phyloP scores from a whole-genome alignment of 2,113 vertebrate species.

The Aegypius monachus region DNA sequence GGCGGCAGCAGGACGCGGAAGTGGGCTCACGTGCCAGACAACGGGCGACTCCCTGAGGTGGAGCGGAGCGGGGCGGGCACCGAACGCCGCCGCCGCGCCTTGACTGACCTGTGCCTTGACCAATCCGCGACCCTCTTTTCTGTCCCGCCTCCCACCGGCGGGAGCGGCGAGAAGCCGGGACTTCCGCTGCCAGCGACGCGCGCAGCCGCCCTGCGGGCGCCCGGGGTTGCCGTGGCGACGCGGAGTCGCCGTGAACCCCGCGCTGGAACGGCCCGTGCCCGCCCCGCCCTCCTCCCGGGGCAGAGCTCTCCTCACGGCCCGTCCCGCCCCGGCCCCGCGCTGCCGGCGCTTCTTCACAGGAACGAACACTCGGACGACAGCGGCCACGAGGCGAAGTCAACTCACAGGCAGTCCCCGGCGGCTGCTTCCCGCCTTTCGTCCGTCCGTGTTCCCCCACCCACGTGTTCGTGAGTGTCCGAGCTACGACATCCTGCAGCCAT shows the following conservation, averaged over 20 bases:
- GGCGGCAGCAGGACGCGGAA: not conserved
- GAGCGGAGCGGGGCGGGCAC: not conserved
- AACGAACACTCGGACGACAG: too few relatives aligned
- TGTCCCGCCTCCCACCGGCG: not conserved
- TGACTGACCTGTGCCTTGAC: not conserved
- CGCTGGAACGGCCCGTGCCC: too few relatives aligned
- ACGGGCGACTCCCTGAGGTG: accelerated
- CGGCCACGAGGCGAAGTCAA: not conserved
- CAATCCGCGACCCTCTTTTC: not conserved
- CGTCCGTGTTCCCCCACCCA: too few relatives aligned
- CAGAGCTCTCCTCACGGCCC: not conserved
- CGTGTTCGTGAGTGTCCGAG: not conserved
- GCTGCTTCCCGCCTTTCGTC: not conserved
- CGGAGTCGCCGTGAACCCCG: not conserved
- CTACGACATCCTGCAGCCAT: not conserved
- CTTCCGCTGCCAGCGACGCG: not conserved
- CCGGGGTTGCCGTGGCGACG: not conserved
- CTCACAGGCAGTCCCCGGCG: too few relatives aligned
- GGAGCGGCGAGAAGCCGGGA: not conserved
- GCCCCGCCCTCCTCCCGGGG: not conserved
- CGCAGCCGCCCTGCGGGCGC: accelerated
- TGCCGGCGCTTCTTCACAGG: not conserved
- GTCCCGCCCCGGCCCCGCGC: not conserved
- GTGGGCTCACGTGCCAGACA: not conserved
- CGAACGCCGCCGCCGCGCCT: too few relatives aligned